These are phyloP conservation scores for Sarcophilus harrisii DNA, from an alignment of 2,797 vertebrate genomes.

Conservation along the genomic window DNA sequence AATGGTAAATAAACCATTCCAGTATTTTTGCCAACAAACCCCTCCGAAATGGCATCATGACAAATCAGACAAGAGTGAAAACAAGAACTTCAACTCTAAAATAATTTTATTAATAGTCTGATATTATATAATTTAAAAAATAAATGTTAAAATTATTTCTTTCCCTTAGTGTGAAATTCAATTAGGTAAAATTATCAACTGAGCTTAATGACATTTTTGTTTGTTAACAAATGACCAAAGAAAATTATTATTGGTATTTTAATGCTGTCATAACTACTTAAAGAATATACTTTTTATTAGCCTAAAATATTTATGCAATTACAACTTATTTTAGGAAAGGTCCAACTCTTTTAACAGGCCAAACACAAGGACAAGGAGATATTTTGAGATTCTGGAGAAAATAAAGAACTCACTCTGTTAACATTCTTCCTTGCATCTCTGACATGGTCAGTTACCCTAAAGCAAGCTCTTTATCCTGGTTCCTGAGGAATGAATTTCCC, in stretches of 20 bases:
- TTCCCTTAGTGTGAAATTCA: slow-evolving; percentile 36
- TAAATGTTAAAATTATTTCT: slow-evolving; percentile 15
- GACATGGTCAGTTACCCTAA: background rate
- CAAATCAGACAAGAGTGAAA: background rate
- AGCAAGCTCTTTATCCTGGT: background rate
- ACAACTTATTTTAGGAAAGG: slow-evolving; percentile 5
- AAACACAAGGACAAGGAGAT: slow-evolving; percentile 28
- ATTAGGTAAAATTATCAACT: slow-evolving; percentile 15
- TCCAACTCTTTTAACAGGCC: background rate
- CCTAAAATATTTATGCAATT: background rate
- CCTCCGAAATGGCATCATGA: background rate
- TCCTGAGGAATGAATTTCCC: background rate
- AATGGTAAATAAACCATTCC: background rate
- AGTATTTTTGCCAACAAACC: background rate
- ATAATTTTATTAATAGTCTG: slow-evolving; percentile 2
- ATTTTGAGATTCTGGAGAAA: slow-evolving; percentile 5
- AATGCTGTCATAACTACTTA: slow-evolving; percentile 22
- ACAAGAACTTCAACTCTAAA: background rate
- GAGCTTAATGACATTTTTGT: slow-evolving; percentile 21
- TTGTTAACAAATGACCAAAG: slow-evolving; percentile 10
- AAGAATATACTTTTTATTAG: background rate
- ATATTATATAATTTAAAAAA: background rate
- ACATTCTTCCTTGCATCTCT: background rate
- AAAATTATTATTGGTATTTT: slow-evolving; percentile 29
- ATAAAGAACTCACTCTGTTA: background rate